Conservation (phyloP, 2,113 vertebrate species). For the Callaeas wilsoni region DNA sequence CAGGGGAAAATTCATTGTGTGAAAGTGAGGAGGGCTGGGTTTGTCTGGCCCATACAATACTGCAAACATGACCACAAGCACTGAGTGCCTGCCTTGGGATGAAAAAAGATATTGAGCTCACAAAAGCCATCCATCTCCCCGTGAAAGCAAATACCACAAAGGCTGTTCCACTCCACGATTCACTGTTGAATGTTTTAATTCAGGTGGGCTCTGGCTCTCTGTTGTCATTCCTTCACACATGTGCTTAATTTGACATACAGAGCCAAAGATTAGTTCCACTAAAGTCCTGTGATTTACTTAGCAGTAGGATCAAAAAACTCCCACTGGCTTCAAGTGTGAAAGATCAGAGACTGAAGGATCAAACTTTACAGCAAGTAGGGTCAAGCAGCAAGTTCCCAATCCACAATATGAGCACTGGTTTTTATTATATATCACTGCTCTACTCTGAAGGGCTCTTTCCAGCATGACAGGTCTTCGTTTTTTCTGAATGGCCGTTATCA, state of each 20-base stretch:
- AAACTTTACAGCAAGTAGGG: not conserved
- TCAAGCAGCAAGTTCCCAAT: slow-evolving; percentile 18
- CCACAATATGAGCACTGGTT: not conserved
- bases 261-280: not conserved
- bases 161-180: not conserved
- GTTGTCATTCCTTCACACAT: not conserved
- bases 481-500: not conserved
- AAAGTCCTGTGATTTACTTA: not conserved
- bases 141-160: not conserved
- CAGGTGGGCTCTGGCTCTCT: not conserved
- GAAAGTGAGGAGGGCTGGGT: not conserved
- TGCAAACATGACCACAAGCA: not conserved
- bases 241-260: not conserved
- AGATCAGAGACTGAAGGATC: not conserved
- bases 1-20: not conserved
- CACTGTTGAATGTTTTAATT: not conserved
- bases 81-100: not conserved
- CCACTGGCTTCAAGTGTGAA: not conserved
- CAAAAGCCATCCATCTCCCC: not conserved
- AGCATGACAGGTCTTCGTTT: not conserved
- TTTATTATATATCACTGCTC: not conserved
- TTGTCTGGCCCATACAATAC: not conserved
- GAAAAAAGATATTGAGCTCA: not conserved
- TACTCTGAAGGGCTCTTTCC: not conserved
- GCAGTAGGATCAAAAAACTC: not conserved